Evolutionary conservation across 2,113 vertebrate genomes (phyloP).

Genomic region (Casuarius casuarius): DNA sequence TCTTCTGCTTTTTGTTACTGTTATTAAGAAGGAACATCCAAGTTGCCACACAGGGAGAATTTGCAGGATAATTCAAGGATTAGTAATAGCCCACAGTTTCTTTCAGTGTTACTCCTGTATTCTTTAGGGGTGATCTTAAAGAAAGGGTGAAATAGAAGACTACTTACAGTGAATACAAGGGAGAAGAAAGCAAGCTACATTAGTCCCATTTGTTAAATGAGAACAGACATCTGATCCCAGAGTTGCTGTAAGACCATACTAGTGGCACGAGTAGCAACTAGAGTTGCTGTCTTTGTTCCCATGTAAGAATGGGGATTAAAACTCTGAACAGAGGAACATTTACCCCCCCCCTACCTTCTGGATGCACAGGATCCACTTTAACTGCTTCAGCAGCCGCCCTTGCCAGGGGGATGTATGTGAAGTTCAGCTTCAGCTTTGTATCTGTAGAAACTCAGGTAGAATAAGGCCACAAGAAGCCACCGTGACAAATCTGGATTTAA

Average conservation of each 20-base stretch:
- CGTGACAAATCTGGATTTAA: neutral
- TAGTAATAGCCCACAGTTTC: neutral
- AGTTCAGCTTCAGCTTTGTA: neutral
- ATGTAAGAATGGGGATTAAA: neutral
- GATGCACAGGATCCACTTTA: accelerated
- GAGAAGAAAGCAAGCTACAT: neutral
- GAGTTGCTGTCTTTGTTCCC: neutral
- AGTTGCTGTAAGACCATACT: neutral
- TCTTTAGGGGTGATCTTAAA: neutral
- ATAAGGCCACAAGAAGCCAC: neutral
- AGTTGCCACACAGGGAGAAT: neutral
- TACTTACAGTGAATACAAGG: neutral
- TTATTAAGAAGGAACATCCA: neutral
- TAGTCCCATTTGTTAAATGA: neutral
- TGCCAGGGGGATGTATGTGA: accelerated
- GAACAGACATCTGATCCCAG: neutral
- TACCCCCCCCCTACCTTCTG: neutral
- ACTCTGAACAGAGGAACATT: neutral
- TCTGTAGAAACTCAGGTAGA: neutral
- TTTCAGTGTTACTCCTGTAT: neutral
- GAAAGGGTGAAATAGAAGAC: neutral
- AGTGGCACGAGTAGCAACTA: neutral
- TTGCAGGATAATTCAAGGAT: neutral
- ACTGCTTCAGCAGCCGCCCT: neutral
- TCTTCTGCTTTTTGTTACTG: neutral